Evolutionary conservation across 2,797 vertebrate species (phyloP), one percentile per base, ranked within the genome.

Genomic region (Sarcophilus harrisii): DNA sequence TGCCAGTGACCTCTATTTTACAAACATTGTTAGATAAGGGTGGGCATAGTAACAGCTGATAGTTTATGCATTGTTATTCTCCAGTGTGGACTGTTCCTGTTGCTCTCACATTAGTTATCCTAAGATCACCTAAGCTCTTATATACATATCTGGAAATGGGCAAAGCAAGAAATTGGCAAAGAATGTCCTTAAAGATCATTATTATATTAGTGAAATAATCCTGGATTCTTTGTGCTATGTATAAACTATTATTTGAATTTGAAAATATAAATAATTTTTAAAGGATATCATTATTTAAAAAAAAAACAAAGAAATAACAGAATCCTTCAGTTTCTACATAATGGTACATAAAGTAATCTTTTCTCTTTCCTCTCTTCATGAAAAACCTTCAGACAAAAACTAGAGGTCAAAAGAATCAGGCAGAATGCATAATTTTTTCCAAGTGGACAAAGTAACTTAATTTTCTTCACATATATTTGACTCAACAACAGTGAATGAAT

Each of bases 381-480:
- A 92, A 92, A 60, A 92, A 59, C 59, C 45, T 92, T 92, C 45
- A 58, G 27, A 5, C 38, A 52, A 27, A 55, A n/a, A 6, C n/a
- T 92, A 30, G 92, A 28, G 89, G 16, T 92, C 55, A 91, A 9
- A 55, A 94, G 30, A 4, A 92, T 90, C 57, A 55, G 5, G 90
- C 3, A 96, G 6, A 93, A 90, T 60, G 4, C 58, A 58, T 27
- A 32, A 16, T 58, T 29, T 27, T n/a, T 95, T 95, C 90, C 57
- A 97, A 16, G 57, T 73, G 95, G 55, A 54, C 90, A n/a, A 90
- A 90, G 18, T 55, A 54, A 24, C 57, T 91, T 89, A 92, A 10
- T 95, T 96, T 91, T 94, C 30, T 73, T 96, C 29, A 81, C 5
- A 87, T 55, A 62, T 59, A 91, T 30, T 94, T 94, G 90, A 58